A percentile compares a stretch with the other conserved stretches of the same genome.
These are phyloP conservation scores for mouse (Mus musculus) DNA, from an alignment of 2,113 vertebrate genomes.

Conservation along the genomic window GRCm39 chr11:36293001-36293500, in stretches of 20 bases:
- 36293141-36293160: background rate
- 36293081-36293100: background rate
- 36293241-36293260: background rate
- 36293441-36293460: conserved; percentile 12
- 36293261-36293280: too few relatives aligned
- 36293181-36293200: too few relatives aligned
- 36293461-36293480: background rate
- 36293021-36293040: background rate
- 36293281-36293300: background rate
- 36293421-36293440: background rate
- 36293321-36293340: background rate
- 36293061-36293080: background rate
- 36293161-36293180: background rate
- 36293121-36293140: background rate
- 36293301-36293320: background rate
- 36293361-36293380: conserved; percentile 45
- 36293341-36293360: background rate
- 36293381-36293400: background rate
- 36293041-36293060: background rate
- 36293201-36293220: too few relatives aligned
- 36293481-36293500: conserved; percentile 56
- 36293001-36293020: background rate
- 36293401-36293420: background rate
- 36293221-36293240: too few relatives aligned
- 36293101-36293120: background rate